A percentile compares a stretch with the other conserved stretches of the same genome.
Conservation (phyloP, 2,888 invertebrate genomes). For the Orthosia cruda region DNA sequence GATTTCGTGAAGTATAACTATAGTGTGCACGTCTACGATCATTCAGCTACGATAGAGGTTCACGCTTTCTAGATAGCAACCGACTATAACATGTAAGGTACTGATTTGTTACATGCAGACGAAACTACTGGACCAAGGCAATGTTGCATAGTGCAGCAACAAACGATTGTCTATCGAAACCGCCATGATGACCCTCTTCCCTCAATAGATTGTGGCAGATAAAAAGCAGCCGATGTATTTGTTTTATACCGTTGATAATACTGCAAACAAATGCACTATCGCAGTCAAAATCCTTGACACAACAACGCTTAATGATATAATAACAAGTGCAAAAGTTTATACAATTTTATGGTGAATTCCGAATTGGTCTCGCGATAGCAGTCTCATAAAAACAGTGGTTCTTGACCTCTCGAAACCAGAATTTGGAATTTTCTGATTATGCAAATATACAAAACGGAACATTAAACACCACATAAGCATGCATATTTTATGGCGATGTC, state of each 20-base stretch:
- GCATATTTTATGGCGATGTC: conserved; percentile 35
- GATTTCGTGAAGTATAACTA: conserved; percentile 1
- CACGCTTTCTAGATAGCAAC: conserved; percentile 54
- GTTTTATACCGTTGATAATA: background rate
- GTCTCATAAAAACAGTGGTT: conserved; percentile 20
- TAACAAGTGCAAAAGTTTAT: background rate
- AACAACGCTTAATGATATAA: background rate
- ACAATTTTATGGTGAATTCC: background rate
- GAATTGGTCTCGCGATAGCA: conserved; percentile 15
- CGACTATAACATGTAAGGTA: conserved; percentile 12
- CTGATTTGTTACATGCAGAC: conserved; percentile 14
- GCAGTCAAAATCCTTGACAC: background rate
- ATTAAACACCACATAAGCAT: conserved; percentile 16
- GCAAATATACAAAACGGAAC: conserved; percentile 42
- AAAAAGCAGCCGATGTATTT: conserved; percentile 30
- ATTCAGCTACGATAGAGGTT: conserved; percentile 21
- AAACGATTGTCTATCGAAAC: conserved; percentile 31
- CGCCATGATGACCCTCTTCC: conserved; percentile 42
- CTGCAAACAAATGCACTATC: background rate
- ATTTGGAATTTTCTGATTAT: conserved; percentile 39
- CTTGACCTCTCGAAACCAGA: conserved; percentile 56
- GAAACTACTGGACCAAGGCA: conserved; percentile 33
- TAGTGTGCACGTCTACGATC: conserved; percentile 2
- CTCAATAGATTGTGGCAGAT: conserved; percentile 32
- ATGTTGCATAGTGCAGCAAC: conserved; percentile 5